A percentile compares a stretch with the other conserved stretches of the same genome.
phyloP scores from a whole-genome alignment of 2,888 invertebrate species.

The Himalopsyche anomala region DNA sequence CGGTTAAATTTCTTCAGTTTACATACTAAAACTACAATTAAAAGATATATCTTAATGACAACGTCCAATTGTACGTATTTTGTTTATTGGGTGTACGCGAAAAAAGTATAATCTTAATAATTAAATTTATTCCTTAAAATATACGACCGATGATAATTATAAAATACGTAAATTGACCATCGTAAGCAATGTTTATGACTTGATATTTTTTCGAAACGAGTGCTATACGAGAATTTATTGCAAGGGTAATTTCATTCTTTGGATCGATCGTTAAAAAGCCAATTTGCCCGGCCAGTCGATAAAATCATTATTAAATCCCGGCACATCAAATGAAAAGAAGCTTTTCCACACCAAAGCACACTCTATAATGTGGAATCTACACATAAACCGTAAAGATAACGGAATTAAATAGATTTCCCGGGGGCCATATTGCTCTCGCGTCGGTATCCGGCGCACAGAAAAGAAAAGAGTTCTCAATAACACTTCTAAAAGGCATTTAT shows the following conservation, averaged over 20 bases:
- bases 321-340: conserved; percentile 44
- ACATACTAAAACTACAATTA: too few relatives aligned
- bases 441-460: neutral
- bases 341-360: neutral
- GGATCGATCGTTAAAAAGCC: conserved; percentile 9
- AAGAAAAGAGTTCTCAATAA: conserved; percentile 15
- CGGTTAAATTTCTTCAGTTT: too few relatives aligned
- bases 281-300: conserved; percentile 23
- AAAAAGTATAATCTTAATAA: too few relatives aligned
- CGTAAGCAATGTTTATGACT: neutral
- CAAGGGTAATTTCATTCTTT: neutral
- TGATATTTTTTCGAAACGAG: neutral
- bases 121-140: too few relatives aligned
- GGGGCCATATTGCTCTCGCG: conserved; percentile 28
- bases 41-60: too few relatives aligned
- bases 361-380: neutral
- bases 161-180: neutral
- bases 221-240: neutral
- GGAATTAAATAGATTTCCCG: conserved; percentile 46
- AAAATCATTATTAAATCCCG: conserved; percentile 44
- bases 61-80: too few relatives aligned
- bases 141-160: too few relatives aligned
- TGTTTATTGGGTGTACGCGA: too few relatives aligned
- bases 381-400: conserved; percentile 20
- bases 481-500: conserved; percentile 1